A percentile compares a stretch with the other conserved stretches of the same genome.
These are phyloP conservation scores for Chaetodon auriga DNA, from an alignment of 2,113 vertebrate species.

Conservation along the genomic window DNA sequence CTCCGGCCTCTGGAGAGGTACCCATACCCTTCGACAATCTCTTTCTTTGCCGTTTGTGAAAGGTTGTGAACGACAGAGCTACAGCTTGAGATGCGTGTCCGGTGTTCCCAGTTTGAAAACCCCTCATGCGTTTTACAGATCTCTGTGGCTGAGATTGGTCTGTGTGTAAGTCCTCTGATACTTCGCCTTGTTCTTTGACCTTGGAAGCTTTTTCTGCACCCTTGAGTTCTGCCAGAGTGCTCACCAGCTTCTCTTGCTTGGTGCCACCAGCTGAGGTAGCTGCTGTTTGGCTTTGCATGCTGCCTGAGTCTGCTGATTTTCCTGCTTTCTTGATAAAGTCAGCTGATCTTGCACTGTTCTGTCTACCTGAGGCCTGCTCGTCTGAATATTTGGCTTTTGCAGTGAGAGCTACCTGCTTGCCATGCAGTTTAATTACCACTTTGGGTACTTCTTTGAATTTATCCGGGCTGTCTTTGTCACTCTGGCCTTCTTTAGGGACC, in stretches of 20 bases:
- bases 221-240: slow-evolving; percentile 55
- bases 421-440: slow-evolving; percentile 62
- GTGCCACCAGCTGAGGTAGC: slow-evolving; percentile 48
- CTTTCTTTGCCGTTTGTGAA: slow-evolving; percentile 61
- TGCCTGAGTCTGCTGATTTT: slow-evolving; percentile 17
- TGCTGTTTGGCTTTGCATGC: slow-evolving; percentile 39
- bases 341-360: slow-evolving; percentile 20
- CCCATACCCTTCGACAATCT: slow-evolving; percentile 51
- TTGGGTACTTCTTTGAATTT: slow-evolving; percentile 53
- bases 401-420: slow-evolving; percentile 41
- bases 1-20: slow-evolving; percentile 67
- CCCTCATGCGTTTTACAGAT: slow-evolving; percentile 37
- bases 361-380: slow-evolving; percentile 25
- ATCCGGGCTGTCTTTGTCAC: slow-evolving; percentile 12
- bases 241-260: slow-evolving; percentile 60
- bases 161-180: slow-evolving; percentile 25
- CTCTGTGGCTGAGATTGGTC: slow-evolving; percentile 37
- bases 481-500: slow-evolving; percentile 52
- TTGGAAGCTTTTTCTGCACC: slow-evolving; percentile 46
- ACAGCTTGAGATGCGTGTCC: slow-evolving; percentile 46
- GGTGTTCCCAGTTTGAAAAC: slow-evolving; percentile 37
- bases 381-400: slow-evolving; percentile 47
- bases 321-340: slow-evolving; percentile 16
- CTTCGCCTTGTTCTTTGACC: slow-evolving; percentile 45
- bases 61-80: slow-evolving; percentile 33